Percentiles rank a stretch among this genome's conserved stretches.
Evolutionary conservation across 2,888 invertebrate species (phyloP).

Genomic region (Eupithecia insigniata): DNA sequence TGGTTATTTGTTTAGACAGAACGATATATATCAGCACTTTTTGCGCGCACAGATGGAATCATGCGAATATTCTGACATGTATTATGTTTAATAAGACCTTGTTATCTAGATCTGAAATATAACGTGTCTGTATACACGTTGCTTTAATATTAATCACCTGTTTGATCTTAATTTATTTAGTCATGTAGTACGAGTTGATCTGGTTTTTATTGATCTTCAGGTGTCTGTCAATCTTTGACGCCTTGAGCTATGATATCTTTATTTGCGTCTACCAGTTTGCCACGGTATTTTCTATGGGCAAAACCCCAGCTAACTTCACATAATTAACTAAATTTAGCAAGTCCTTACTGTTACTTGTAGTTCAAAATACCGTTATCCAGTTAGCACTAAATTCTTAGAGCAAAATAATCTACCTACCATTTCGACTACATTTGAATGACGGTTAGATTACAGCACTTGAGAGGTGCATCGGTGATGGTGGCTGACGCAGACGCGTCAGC

Average conservation of each 20-base stretch:
- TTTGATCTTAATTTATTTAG: slow-evolving; percentile 19
- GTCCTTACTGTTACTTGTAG: slow-evolving; percentile 42
- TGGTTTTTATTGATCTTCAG: slow-evolving; percentile 2
- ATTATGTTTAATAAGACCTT: slow-evolving; percentile 56
- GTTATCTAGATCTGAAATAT: slow-evolving; percentile 54
- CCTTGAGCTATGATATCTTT: neutral
- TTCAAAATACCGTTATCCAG: slow-evolving; percentile 45
- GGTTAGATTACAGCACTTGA: slow-evolving; percentile 58
- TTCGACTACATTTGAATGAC: slow-evolving; percentile 57
- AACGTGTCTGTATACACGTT: neutral
- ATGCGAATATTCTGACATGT: slow-evolving; percentile 42
- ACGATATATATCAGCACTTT: slow-evolving; percentile 60
- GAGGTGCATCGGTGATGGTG: slow-evolving; percentile 40
- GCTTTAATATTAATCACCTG: slow-evolving; percentile 12
- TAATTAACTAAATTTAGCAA: slow-evolving; percentile 31
- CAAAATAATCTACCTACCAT: slow-evolving; percentile 51
- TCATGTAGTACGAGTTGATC: neutral
- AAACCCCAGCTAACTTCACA: neutral
- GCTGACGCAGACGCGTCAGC: slow-evolving; percentile 33
- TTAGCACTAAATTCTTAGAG: slow-evolving; percentile 51
- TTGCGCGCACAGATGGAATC: slow-evolving; percentile 54
- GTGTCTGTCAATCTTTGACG: neutral
- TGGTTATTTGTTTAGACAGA: slow-evolving; percentile 65
- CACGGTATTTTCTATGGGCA: neutral
- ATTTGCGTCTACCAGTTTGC: neutral